Base-by-base conservation (phyloP, 2,113 vertebrate genomes). In the Ciconia stormi region DNA sequence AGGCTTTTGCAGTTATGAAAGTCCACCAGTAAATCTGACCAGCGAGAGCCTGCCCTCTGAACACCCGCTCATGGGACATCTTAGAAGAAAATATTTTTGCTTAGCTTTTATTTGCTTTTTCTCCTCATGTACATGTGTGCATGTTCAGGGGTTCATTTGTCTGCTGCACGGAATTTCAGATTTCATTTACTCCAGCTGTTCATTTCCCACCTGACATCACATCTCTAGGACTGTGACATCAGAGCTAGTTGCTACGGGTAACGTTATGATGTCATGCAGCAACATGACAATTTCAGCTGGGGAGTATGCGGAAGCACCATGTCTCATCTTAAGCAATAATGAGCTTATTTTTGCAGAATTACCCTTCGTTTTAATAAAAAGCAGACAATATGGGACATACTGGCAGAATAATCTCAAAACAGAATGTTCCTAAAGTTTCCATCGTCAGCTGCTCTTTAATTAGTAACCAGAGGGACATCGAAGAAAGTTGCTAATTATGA, bases 401-500 rank as follows among this genome's bases (percentile, higher is more conserved):
- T 17, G n/a, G 50, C 53, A 53, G 62, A 85, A 79, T 10, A 56
- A 61, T 15, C 94, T 62, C 83, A 29, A 84, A 89, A 18, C 87
- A 93, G 80, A 94, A 92, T 27, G 73, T 87, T 89, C 94, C 27
- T 88, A 10, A 67, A 65, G 44, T 72, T 89, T 93, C 82, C 95
- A 73, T 52, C 0, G 32, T 91, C 89, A 93, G 87, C 81, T 94
- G 81, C 62, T 93, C 26, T 91, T 77, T 93, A 93, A 91, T 87
- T 73, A 80, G 13, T 40, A 94, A 82, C 87, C 38, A 32, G 66
- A 73, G 84, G 46, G 36, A 73, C 58, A 40, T 32, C 0, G 3
- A 76, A 56, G 89, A 93, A 90, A 92, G 49, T 77, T 82, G 81
- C 73, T 96, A 80, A 90, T 97, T 93, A 42, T 15, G 62, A 94